A percentile compares a stretch with the other conserved stretches of the same genome.
Conservation (phyloP, 2,113 vertebrate genomes). For the Porphyrio hochstetteri region DNA sequence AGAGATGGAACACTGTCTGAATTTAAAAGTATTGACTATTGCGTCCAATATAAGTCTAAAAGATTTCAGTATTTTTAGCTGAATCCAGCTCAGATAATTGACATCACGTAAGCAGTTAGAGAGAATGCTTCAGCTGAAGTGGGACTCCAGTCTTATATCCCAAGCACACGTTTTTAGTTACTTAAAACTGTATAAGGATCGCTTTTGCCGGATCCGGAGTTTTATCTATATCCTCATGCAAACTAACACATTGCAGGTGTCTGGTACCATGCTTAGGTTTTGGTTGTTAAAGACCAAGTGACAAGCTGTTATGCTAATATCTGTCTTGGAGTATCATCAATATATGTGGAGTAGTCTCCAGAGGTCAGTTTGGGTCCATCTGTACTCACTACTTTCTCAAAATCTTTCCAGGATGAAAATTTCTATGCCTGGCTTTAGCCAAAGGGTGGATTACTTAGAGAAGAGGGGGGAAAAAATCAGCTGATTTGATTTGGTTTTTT, state of each 20-base stretch:
- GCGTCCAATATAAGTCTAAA: not conserved
- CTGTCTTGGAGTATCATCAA: not conserved
- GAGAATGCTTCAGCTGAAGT: not conserved
- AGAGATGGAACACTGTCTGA: not conserved
- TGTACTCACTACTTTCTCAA: not conserved
- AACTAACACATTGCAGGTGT: not conserved
- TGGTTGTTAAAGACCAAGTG: not conserved
- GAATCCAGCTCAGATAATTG: not conserved
- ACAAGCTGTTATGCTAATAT: not conserved
- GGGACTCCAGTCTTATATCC: not conserved
- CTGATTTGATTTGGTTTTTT: not conserved
- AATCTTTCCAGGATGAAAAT: not conserved
- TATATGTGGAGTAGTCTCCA: not conserved
- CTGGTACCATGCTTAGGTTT: not conserved
- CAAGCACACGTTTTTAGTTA: not conserved
- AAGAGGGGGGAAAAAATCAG: not conserved
- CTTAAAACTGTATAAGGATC: not conserved
- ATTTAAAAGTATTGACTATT: not conserved
- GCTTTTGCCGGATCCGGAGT: not conserved
- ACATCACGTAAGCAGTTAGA: not conserved
- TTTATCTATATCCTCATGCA: not conserved
- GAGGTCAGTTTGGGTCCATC: not conserved
- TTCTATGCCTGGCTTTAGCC: not conserved
- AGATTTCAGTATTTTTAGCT: not conserved
- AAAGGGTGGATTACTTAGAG: not conserved